Percentiles rank a stretch among this genome's conserved stretches.
phyloP scores from a whole-genome alignment of 1,140 invertebrate species.

The Cephus cinctus region DNA sequence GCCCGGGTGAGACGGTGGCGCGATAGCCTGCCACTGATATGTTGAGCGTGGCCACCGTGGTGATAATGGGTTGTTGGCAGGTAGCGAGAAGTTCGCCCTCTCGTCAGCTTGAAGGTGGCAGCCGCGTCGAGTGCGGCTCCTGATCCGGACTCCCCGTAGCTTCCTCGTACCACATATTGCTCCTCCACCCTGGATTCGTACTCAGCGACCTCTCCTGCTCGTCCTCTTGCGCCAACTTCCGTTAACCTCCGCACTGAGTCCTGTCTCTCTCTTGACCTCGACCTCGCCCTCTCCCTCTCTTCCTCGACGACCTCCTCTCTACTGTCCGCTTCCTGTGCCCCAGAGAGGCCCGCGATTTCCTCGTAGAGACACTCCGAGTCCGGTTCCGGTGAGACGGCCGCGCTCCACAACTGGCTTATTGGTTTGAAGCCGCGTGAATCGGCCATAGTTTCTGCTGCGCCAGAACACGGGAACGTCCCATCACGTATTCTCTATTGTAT shows the following conservation, averaged over 20 bases:
- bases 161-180: conserved; percentile 43
- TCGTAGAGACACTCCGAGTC: conserved; percentile 55
- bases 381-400: conserved; percentile 34
- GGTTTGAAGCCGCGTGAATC: conserved; percentile 53
- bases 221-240: not conserved
- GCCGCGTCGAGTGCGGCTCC: conserved; percentile 38
- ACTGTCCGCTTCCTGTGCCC: conserved; percentile 33
- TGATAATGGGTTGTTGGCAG: conserved; percentile 39
- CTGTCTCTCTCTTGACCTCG: conserved; percentile 13
- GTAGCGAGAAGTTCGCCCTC: conserved; percentile 47
- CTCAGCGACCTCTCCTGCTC: conserved; percentile 7
- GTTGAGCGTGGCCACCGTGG: conserved; percentile 16
- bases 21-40: conserved; percentile 30
- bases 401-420: conserved; percentile 54
- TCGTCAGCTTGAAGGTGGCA: conserved; percentile 54
- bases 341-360: conserved; percentile 47
- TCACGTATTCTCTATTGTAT: not conserved
- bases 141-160: conserved; percentile 43
- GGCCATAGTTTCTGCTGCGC: conserved; percentile 48
- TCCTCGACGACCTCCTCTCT: conserved; percentile 19
- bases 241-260: not conserved
- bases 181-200: conserved; percentile 46
- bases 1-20: conserved; percentile 43
- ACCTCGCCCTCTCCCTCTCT: conserved; percentile 7
- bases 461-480: not conserved